phyloP scores from a whole-genome alignment of 2,113 vertebrate genomes.

The Cygnus buccinator region DNA sequence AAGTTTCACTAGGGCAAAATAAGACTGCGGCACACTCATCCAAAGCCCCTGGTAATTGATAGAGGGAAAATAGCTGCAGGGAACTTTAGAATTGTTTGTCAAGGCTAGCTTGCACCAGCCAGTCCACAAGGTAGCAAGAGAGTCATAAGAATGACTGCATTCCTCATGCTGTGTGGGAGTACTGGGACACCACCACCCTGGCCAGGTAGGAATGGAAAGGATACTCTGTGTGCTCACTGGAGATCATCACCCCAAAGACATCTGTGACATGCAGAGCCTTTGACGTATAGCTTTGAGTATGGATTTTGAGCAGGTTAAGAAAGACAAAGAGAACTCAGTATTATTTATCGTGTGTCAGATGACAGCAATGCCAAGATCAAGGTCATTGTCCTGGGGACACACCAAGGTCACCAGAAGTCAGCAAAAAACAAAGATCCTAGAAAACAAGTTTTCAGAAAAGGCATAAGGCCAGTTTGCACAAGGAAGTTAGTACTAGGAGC shows the following conservation, averaged over 20 bases:
- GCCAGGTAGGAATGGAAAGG: not conserved
- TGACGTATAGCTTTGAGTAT: not conserved
- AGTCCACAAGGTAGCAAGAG: not conserved
- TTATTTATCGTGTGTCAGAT: not conserved
- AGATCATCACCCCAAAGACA: not conserved
- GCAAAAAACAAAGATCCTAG: not conserved
- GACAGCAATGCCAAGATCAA: not conserved
- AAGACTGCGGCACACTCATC: not conserved
- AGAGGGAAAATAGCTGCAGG: not conserved
- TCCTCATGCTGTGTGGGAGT: not conserved
- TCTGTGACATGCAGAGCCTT: not conserved
- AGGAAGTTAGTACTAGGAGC: not conserved
- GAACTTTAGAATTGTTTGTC: not conserved
- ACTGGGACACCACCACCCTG: not conserved
- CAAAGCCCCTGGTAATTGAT: not conserved
- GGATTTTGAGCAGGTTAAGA: not conserved
- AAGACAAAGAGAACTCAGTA: constrained; percentile 2
- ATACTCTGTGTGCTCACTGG: not conserved
- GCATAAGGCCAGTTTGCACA: not conserved
- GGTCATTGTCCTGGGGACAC: not conserved
- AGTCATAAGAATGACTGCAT: not conserved
- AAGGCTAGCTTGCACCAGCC: not conserved
- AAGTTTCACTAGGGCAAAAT: not conserved
- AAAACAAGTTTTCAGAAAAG: not conserved
- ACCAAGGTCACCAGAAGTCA: not conserved